A percentile compares a stretch with the other conserved stretches of the same genome.
phyloP scores from a whole-genome alignment of 2,113 vertebrate genomes.

The Stomatorhinus ivindoensis region DNA sequence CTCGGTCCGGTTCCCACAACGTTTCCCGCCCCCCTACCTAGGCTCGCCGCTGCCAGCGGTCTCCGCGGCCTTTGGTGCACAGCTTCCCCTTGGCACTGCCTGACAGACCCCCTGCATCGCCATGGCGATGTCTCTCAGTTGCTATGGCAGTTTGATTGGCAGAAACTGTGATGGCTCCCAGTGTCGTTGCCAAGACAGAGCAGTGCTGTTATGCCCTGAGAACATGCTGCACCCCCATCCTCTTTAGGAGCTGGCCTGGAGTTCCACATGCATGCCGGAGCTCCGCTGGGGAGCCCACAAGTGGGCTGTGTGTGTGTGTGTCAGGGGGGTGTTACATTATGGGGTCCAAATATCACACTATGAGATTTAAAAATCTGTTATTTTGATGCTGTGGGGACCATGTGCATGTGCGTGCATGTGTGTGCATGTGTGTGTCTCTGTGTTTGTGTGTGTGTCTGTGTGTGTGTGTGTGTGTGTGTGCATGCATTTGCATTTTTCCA shows the following conservation, averaged over 20 bases:
- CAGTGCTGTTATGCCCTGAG: neutral
- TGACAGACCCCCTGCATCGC: constrained; percentile 42
- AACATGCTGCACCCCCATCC: neutral
- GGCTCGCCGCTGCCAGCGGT: constrained; percentile 13
- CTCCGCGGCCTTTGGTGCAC: constrained; percentile 52
- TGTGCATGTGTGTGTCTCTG: neutral
- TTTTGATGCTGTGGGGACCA: neutral
- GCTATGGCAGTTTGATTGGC: constrained; percentile 55
- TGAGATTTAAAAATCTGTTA: neutral
- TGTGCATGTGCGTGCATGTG: neutral
- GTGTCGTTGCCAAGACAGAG: neutral
- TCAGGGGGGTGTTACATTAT: neutral
- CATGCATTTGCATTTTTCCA: neutral
- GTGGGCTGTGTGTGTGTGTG: neutral
- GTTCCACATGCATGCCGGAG: neutral
- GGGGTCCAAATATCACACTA: neutral
- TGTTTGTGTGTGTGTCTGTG: neutral
- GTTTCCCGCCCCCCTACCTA: constrained; percentile 30
- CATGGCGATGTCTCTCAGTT: constrained; percentile 44
- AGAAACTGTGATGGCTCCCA: constrained; percentile 46
- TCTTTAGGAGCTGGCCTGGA: neutral
- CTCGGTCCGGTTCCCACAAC: constrained; percentile 47
- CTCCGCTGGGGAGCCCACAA: neutral
- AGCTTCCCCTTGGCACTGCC: constrained; percentile 57
- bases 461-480: neutral